These are phyloP conservation scores for Eupithecia insigniata DNA, from an alignment of 2,888 invertebrate species.

Conservation along the genomic window DNA sequence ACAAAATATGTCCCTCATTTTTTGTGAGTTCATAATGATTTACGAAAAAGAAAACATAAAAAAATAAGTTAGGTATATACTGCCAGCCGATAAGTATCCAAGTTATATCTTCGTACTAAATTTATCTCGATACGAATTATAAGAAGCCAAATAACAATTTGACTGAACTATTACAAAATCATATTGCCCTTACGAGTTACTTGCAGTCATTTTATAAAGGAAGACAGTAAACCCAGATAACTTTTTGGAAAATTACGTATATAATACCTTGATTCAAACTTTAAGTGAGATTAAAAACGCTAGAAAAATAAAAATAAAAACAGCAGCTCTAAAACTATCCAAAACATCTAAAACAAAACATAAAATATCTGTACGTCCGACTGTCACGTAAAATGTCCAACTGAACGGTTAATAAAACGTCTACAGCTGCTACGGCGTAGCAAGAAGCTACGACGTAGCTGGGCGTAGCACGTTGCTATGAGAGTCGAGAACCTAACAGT, in stretches of 20 bases:
- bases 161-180: too few species aligned
- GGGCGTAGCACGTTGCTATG: conserved; percentile 57
- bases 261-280: too few species aligned
- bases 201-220: background rate
- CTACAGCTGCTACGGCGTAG: conserved; percentile 62
- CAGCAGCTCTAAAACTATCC: background rate
- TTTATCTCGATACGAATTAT: background rate
- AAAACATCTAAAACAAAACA: conserved; percentile 38
- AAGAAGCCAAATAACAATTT: too few species aligned
- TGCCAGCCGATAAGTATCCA: too few species aligned
- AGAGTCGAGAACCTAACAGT: conserved; percentile 54
- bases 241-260: too few species aligned
- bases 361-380: conserved; percentile 49
- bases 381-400: conserved; percentile 54
- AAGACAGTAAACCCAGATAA: background rate
- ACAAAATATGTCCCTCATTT: too few species aligned
- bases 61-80: too few species aligned
- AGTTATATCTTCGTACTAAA: background rate
- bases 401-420: conserved; percentile 59
- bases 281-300: too few species aligned
- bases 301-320: background rate
- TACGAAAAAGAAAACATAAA: too few species aligned
- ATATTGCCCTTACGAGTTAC: background rate
- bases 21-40: too few species aligned
- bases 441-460: conserved; percentile 51